phyloP scores from a whole-genome alignment of 2,888 invertebrate species.

The Lasioglossum vierecki region DNA sequence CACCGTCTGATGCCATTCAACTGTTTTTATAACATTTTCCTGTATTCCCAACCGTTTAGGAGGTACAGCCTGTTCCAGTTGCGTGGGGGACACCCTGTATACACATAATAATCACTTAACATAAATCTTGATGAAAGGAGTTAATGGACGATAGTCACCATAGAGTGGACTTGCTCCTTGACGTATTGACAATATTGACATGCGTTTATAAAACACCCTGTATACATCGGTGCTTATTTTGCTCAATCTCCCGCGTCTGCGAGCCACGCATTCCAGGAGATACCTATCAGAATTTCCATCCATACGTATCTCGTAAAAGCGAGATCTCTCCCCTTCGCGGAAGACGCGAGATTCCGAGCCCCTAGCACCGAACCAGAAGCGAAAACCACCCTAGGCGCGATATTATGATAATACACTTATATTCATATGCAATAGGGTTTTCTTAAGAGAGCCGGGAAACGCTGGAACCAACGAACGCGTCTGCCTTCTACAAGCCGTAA shows the following conservation, averaged over 20 bases:
- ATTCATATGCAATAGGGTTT: constrained; percentile 79
- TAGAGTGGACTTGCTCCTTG: not conserved
- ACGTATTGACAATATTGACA: not conserved
- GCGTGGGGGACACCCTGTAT: too few relatives aligned
- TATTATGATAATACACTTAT: constrained; percentile 82
- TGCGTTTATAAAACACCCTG: not conserved
- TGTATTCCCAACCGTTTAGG: too few relatives aligned
- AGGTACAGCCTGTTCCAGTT: too few relatives aligned
- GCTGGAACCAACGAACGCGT: constrained; percentile 64
- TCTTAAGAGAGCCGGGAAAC: constrained; percentile 44
- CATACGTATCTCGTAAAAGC: constrained; percentile 66
- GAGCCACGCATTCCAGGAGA: constrained; percentile 50
- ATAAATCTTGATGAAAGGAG: not conserved
- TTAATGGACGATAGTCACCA: not conserved
- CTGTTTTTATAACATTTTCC: too few relatives aligned
- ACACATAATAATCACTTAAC: not conserved
- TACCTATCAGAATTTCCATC: constrained; percentile 64
- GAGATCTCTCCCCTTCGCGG: constrained; percentile 40
- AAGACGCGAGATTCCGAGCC: constrained; percentile 69
- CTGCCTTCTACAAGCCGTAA: constrained; percentile 65
- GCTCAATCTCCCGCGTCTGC: constrained; percentile 51
- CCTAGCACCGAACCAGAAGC: constrained; percentile 68
- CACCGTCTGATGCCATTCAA: too few relatives aligned
- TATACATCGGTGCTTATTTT: constrained; percentile 47
- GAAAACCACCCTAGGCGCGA: constrained; percentile 70